Evolutionary conservation across 2,113 vertebrate species (phyloP).

Genomic region (Pterophyllum scalare): DNA sequence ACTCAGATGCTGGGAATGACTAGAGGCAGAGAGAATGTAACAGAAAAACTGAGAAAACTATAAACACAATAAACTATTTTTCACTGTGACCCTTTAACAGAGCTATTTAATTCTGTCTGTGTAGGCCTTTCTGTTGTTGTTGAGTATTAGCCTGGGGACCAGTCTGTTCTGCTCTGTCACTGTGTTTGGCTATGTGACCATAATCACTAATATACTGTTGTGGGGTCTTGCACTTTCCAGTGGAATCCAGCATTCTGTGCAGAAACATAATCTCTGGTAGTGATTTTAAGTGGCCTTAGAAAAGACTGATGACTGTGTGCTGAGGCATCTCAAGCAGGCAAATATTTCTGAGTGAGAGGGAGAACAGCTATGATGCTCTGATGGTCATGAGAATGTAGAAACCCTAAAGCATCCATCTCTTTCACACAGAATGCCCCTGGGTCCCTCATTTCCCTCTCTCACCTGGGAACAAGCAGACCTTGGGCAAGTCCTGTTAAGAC

Average conservation of each 20-base stretch:
- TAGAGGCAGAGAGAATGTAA: background rate
- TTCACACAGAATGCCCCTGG: constrained; percentile 43
- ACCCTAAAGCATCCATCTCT: constrained; percentile 64
- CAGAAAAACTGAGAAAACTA: constrained; percentile 35
- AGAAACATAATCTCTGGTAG: constrained; percentile 39
- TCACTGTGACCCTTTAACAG: constrained; percentile 49
- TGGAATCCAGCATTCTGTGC: constrained; percentile 34
- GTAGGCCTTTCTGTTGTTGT: background rate
- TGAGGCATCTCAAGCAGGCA: constrained; percentile 38
- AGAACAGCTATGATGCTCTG: constrained; percentile 41
- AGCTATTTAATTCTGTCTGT: constrained; percentile 26
- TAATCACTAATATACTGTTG: constrained; percentile 31
- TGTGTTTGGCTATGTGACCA: constrained; percentile 52
- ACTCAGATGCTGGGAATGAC: background rate
- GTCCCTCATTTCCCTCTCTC: constrained; percentile 29
- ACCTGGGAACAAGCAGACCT: constrained; percentile 43
- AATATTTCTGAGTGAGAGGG: constrained; percentile 34
- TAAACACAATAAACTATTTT: constrained; percentile 39
- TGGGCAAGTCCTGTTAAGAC: background rate
- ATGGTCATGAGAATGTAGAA: constrained; percentile 61
- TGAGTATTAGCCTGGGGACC: constrained; percentile 19
- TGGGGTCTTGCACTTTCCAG: constrained; percentile 19
- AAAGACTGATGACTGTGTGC: constrained; percentile 62
- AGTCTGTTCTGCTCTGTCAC: constrained; percentile 47
- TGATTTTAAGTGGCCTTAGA: constrained; percentile 53